Base-by-base conservation (phyloP, 2,888 invertebrate species). In the Amphipoea oculea region DNA sequence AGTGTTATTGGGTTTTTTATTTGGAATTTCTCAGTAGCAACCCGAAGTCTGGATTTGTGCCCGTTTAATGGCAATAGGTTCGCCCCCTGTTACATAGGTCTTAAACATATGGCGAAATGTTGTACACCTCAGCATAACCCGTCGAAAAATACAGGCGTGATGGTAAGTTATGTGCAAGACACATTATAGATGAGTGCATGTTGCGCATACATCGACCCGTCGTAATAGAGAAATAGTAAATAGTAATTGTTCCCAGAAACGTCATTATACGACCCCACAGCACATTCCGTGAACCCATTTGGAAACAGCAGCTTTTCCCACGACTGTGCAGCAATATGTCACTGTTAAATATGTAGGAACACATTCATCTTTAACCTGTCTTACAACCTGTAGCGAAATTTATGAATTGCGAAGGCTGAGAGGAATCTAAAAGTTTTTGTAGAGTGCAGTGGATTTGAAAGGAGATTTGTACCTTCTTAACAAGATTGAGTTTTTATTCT, bases 281-380 rank as follows among this genome's bases (percentile, higher is more conserved):
- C 36, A 73, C 65, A 83, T 85, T 86, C 80, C 75, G 51, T 85
- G 84, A 85, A 85, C 72, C 79, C 77, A 84, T 80, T 85, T 54
- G 76, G 66, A 75, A 80, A 65, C 54, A 65, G 72, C 51, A 23
- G 73, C 48, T 79, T 75, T 85, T 85, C 85, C 84, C 85, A 85
- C 87, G 85, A n/a, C 63, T 45, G 29, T 80, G 60, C 14, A 74
- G 68, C 80, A 73, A 80, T 85, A 84, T 74, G 67, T 83, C 79
- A 76, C 84, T 36, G 71, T 29, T 86, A 66, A 74, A 79, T 83
- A 72, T 86, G 62, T 77, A 74, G 63, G 72, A 14, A 57, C 54
- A 62, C 74, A 86, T 86, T 71, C 73, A 29, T 84, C 71, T 82
- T 45, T 73, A 54, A 62, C 60, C 29, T 60, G 81, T 71, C 84